These are phyloP conservation scores for Caretta caretta DNA, from an alignment of 2,113 vertebrate genomes.

Conservation along the genomic window DNA sequence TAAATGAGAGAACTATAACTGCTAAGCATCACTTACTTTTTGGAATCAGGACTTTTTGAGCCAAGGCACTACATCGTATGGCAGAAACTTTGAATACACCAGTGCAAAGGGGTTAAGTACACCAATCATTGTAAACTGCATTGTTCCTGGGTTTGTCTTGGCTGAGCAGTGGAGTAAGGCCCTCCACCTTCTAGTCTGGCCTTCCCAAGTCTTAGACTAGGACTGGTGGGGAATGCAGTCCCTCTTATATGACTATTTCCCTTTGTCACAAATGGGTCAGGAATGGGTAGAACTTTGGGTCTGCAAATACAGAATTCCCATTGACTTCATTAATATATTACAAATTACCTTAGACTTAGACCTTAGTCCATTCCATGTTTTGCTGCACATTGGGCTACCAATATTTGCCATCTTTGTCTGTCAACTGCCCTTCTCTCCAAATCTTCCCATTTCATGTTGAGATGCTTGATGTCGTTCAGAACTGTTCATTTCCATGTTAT, in stretches of 20 bases:
- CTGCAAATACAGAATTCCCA: not conserved
- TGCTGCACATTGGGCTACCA: too few species aligned
- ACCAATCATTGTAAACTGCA: not conserved
- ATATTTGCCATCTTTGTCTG: too few species aligned
- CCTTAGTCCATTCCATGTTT: too few species aligned
- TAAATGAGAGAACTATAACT: not conserved
- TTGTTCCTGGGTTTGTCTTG: rapidly evolving
- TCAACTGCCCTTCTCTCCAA: too few species aligned
- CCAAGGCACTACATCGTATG: rapidly evolving
- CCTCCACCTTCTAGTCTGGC: not conserved
- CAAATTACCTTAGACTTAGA: not conserved
- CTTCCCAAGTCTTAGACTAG: not conserved
- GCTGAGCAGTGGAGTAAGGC: not conserved
- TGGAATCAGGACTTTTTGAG: not conserved
- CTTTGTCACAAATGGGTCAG: too few species aligned
- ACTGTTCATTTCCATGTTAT: too few species aligned
- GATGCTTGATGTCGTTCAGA: too few species aligned
- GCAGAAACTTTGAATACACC: not conserved
- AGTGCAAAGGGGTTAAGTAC: not conserved
- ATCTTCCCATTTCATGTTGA: too few species aligned
- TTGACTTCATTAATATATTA: not conserved
- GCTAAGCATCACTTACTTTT: not conserved
- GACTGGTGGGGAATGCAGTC: not conserved
- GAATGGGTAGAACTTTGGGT: not conserved
- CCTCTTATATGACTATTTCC: not conserved